Percentiles rank a stretch among this genome's conserved stretches.
phyloP scores from a whole-genome alignment of 2,113 vertebrate species.

The Donacobius atricapilla region DNA sequence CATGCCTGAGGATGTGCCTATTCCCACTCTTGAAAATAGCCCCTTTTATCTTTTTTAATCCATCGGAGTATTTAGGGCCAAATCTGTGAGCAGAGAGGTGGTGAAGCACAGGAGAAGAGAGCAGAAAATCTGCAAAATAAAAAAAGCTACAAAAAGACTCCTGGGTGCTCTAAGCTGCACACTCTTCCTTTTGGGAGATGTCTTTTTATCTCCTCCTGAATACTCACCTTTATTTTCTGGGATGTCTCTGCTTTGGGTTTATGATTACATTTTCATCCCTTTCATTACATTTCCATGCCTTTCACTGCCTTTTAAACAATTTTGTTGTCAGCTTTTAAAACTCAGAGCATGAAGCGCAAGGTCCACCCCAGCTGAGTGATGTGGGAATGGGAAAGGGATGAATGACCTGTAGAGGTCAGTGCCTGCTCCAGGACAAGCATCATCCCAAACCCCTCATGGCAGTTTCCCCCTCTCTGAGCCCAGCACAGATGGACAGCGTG shows the following conservation, averaged over 20 bases:
- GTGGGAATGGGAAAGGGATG: not conserved
- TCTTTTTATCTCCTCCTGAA: not conserved
- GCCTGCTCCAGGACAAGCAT: not conserved
- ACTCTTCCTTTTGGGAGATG: not conserved
- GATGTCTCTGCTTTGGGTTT: not conserved
- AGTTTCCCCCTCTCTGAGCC: not conserved
- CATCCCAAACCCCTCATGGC: rapidly evolving
- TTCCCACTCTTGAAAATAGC: not conserved
- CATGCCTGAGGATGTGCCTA: not conserved
- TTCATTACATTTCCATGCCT: not conserved
- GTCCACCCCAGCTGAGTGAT: rapidly evolving
- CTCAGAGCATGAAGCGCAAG: not conserved
- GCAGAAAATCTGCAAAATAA: slow-evolving; percentile 2
- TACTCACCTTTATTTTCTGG: not conserved
- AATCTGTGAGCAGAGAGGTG: not conserved
- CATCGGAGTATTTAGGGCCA: not conserved
- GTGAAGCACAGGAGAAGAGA: not conserved
- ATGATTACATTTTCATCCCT: not conserved
- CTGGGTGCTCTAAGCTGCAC: not conserved
- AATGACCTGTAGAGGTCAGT: rapidly evolving
- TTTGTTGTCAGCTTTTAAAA: not conserved
- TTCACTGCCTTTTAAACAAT: not conserved
- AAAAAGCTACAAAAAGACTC: not conserved
- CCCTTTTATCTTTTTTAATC: not conserved
- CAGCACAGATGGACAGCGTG: not conserved